These are phyloP conservation scores for Cephus runcator DNA, from an alignment of 2,888 invertebrate genomes.

Conservation along the genomic window DNA sequence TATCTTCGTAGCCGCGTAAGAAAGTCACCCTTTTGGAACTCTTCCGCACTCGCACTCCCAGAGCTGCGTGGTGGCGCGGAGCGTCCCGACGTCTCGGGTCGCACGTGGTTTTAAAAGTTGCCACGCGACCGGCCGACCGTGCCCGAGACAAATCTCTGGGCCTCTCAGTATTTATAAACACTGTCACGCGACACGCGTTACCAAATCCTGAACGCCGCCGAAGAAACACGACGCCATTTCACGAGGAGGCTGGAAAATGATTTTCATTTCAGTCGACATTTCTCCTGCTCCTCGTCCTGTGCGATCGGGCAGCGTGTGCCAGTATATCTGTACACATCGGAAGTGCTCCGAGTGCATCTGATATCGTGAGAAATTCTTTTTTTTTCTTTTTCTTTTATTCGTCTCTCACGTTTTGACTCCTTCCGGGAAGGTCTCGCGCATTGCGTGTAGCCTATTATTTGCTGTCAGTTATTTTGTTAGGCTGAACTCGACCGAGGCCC, in stretches of 20 bases:
- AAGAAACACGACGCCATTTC: neutral
- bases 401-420: neutral
- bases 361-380: too few relatives aligned
- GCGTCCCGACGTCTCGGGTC: conserved; percentile 11
- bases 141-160: conserved; percentile 58
- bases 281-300: too few relatives aligned
- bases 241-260: too few relatives aligned
- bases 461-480: neutral
- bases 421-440: neutral
- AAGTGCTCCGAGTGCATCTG: neutral
- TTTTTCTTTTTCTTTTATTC: too few relatives aligned
- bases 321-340: too few relatives aligned
- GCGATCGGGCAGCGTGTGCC: too few relatives aligned
- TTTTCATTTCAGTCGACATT: too few relatives aligned
- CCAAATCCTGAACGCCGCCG: conserved; percentile 50
- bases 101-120: conserved; percentile 27
- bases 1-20: conserved; percentile 19
- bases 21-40: conserved; percentile 27
- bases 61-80: neutral
- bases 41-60: conserved; percentile 8
- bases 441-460: neutral
- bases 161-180: conserved; percentile 62
- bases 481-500: neutral
- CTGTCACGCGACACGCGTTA: conserved; percentile 58
- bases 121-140: conserved; percentile 35